Percentiles rank a stretch among this genome's conserved stretches.
Conservation (phyloP, 2,888 invertebrate genomes). For the Elgonia sp. region DNA sequence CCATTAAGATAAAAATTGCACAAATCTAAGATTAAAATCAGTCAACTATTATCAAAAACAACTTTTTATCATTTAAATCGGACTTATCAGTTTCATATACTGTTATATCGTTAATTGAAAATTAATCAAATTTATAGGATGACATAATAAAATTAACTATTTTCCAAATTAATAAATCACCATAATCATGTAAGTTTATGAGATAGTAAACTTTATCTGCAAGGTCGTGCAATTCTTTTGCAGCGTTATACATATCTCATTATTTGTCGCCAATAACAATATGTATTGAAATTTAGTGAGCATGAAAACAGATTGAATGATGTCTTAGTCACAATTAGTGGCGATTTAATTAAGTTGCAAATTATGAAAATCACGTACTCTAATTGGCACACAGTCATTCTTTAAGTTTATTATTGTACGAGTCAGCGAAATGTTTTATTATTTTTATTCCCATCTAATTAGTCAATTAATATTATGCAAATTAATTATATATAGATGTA, state of each 20-base stretch:
- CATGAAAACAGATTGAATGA: constrained; percentile 8
- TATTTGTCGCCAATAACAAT: constrained; percentile 18
- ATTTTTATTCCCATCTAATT: constrained; percentile 11
- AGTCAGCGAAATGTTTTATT: background rate
- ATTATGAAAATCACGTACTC: constrained; percentile 16
- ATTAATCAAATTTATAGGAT: background rate
- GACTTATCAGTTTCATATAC: background rate
- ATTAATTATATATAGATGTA: no score
- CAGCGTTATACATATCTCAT: background rate
- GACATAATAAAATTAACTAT: constrained; percentile 18
- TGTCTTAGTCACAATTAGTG: constrained; percentile 34
- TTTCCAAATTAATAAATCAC: constrained; percentile 33
- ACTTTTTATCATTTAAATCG: no score
- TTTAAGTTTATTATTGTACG: background rate
- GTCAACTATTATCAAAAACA: background rate
- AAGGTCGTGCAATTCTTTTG: constrained; percentile 38
- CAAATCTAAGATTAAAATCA: background rate
- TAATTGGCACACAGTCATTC: constrained; percentile 31
- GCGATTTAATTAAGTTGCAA: constrained; percentile 20
- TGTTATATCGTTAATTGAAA: background rate
- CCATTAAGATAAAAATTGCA: no score
- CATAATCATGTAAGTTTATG: constrained; percentile 11
- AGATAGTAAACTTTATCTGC: constrained; percentile 48
- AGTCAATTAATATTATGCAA: background rate
- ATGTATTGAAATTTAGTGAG: background rate